Base-by-base conservation (phyloP, 1,140 invertebrate genomes). In the Drosophila tropicalis region DNA sequence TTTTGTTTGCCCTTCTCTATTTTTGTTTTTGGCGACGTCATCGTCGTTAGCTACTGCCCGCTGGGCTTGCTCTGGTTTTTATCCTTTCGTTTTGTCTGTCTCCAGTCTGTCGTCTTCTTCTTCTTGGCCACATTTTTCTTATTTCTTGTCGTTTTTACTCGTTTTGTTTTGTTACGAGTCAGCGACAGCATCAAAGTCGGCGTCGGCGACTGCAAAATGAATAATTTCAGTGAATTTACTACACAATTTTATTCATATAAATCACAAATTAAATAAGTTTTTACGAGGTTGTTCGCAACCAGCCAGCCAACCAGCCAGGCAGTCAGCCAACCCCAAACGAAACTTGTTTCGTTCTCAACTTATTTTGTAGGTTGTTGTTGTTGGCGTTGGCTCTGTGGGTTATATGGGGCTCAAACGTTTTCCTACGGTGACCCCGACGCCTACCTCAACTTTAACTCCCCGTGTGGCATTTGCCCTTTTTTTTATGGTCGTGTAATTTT, bases 201-300 rank as follows among this genome's bases (percentile, higher is more conserved):
- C 44, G 17, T 51, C 13, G 44, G 44, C 66, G 75, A 73, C 72
- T 83, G 72, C 67, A 76, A 87, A 87, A 87, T 87, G 83, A 87
- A 87, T 87, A 87, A 87, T 87, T 87, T 89, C 80, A 58, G 84
- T 51, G 79, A 87, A 83, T 87, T 89, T 87, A 87, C 79, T 90
- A 87, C 73, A 89, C 79, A 87, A 84, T 90, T 87, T 89, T 87
- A 87, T 87, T 87, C 84, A 87, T 87, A 87, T 87, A 87, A 87
- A 87, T 87, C 84, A 87, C 84, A 87, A 87, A 87, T 87, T 87
- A 87, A 87, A 87, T 87, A 87, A 87, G 84, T 87, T 87, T 87
- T 87, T 87, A 87, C 84, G 84, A 87, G 81, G 70, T 90, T 87
- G 84, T 90, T 87, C 84, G 44, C 44, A 51, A 51, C 44, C 44